Conservation (phyloP, 37 sponge, comb jelly and placozoan genomes). For the Tethya wilhelma region DNA sequence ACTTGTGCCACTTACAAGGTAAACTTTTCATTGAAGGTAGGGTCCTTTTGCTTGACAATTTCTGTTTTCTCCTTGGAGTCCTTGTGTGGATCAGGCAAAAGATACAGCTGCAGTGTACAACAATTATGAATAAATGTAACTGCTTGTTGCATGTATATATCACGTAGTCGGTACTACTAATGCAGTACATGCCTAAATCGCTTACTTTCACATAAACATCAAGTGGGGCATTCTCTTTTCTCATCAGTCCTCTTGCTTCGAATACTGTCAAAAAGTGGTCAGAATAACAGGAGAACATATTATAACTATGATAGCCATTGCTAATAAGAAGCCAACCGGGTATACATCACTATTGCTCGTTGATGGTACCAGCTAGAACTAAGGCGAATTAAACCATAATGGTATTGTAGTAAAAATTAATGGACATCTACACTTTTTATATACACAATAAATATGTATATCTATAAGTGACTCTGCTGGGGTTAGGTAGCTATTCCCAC, state of each 20-base stretch:
- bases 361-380: background rate
- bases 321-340: background rate
- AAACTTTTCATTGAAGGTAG: conserved; percentile 72
- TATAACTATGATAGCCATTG: background rate
- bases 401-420: too few relatives aligned
- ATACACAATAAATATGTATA: too few relatives aligned
- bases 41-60: conserved; percentile 60
- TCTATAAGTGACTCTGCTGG: too few relatives aligned
- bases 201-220: conserved; percentile 75
- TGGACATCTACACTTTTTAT: too few relatives aligned
- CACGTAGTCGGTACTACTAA: background rate
- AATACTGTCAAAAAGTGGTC: conserved; percentile 39
- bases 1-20: conserved; percentile 20
- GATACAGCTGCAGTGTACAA: conserved; percentile 61
- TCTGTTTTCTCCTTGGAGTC: conserved; percentile 75
- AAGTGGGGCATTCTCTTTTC: conserved; percentile 34
- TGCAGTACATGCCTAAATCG: background rate
- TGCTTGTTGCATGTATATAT: too few relatives aligned
- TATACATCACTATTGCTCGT: background rate
- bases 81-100: conserved; percentile 78
- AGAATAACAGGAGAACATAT: background rate
- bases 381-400: background rate
- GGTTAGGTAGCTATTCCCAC: too few relatives aligned
- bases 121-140: background rate
- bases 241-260: conserved; percentile 64